Conservation (phyloP, 2,888 invertebrate species). For the Lutraria lutraria region DNA sequence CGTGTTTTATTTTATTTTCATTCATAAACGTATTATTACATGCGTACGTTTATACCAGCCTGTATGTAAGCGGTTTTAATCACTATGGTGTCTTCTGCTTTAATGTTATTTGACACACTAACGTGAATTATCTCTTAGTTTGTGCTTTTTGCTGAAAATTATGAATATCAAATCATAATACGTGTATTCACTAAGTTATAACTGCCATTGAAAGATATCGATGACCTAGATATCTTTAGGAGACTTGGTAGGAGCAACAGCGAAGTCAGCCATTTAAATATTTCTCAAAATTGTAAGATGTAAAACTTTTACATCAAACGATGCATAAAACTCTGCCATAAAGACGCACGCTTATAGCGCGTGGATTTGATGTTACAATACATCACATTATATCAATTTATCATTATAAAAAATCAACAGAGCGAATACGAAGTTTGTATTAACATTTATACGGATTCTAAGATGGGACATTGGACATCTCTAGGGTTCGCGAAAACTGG, state of each 20-base stretch:
- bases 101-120: too few species aligned
- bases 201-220: background rate
- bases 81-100: too few species aligned
- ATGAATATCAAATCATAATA: too few species aligned
- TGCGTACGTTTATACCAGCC: too few species aligned
- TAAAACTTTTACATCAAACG: background rate
- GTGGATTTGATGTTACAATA: background rate
- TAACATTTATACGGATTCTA: background rate
- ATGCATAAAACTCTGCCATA: background rate
- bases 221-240: background rate
- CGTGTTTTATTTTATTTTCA: too few species aligned
- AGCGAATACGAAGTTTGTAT: background rate
- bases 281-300: background rate
- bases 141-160: too few species aligned
- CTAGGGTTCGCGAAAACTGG: too few species aligned
- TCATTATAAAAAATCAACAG: background rate
- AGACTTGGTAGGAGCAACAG: background rate
- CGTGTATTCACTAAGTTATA: background rate
- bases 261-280: background rate
- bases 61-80: too few species aligned
- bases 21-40: too few species aligned
- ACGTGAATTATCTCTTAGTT: too few species aligned
- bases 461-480: too few species aligned
- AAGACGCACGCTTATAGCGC: constrained; percentile 13
- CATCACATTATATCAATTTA: background rate